Evolutionary conservation across 2,888 invertebrate genomes (phyloP), one percentile per base, ranked within the genome.

Genomic region (Merodon equestris): DNA sequence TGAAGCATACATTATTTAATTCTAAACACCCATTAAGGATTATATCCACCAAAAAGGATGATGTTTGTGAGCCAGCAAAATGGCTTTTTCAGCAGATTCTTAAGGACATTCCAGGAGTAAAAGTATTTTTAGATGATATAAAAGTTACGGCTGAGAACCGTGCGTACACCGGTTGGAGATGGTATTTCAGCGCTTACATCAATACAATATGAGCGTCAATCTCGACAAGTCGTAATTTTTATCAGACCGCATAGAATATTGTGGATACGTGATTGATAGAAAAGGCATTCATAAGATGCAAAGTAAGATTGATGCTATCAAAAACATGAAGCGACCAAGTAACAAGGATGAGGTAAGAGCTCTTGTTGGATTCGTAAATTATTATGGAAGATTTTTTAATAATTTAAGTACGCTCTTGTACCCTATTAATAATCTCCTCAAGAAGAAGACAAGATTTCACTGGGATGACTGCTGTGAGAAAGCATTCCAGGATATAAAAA

Each of bases 1-100:
- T 4, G 76, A 83, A 64, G 86, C 86, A n/a, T 87, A 86, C 63
- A 86, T 34, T 83, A 84, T 10, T 57, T 86, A 56, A 86, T 85
- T 1, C 82, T 88, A 50, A 86, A 67, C 74, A 87, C 86, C 4
- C 85, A 84, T 63, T 85, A 85, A 56, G 87, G 85, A 2, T 75
- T 86, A 36, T 86, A 81, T 75, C 61, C 81, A 58, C 83, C 83
- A 60, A 86, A 82, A 14, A 63, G 86, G 12, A 66, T 86, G 64
- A 82, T 84, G 82, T 86, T 84, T 76, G 83, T 42, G 86, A 85
- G 17, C 85, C 86, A 4, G 85, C 85, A 4, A 83, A 83, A 36
- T 86, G 83, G 82, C 63, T 75, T 53, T 84, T 87, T 53, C 84
- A 85, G 70, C 68, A 82, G 27, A 58, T 84, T 13, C 40, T 85